Base-by-base conservation (phyloP, 2,113 vertebrate species). In the Tricholaema leucomelas region DNA sequence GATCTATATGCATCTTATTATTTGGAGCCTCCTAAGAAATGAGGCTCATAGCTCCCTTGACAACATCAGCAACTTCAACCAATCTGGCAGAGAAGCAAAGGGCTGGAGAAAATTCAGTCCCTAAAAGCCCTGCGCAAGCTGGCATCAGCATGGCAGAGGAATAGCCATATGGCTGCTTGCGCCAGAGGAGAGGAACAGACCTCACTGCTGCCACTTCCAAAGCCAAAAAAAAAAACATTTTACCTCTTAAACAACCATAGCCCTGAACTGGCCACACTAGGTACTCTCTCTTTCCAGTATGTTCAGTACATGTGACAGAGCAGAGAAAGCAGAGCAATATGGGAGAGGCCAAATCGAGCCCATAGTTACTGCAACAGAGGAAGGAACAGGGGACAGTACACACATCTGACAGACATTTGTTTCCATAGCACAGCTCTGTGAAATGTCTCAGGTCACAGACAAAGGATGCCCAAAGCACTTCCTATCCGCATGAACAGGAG, bases 1-100 rank as follows among this genome's bases (percentile, higher is more conserved):
- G 66, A 91, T 86, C 80, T 90, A 90, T 83, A 58, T 10, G 52
- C 35, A 18, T 81, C 48, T 67, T 85, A 67, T 55, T 71, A 75
- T 88, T 83, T 93, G 64, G 69, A 92, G 60, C 33, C 64, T 66
- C 67, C 50, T 87, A 80, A 80, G 87, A 87, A 87, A 89, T 27
- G 8, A 93, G 64, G 64, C 11, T 70, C 65, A 71, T 38, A 42
- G 50, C 15, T 82, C 28, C 30, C 56, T 66, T 28, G 28, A 70
- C 72, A 63, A 82, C 46, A 92, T 23, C 7, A 2, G 70, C 44
- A 81, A 42, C 40, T 88, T 58, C 66, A 76, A 50, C 5, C 9
- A 19, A 18, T 46, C 36, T 82, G 64, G 63, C 71, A 15, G 20
- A 70, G 25, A 42, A 73, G n/a, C 73, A 56, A 81, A 88, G 33